Conservation (phyloP, 2,888 invertebrate genomes). For the Epistrophella euchroma region DNA sequence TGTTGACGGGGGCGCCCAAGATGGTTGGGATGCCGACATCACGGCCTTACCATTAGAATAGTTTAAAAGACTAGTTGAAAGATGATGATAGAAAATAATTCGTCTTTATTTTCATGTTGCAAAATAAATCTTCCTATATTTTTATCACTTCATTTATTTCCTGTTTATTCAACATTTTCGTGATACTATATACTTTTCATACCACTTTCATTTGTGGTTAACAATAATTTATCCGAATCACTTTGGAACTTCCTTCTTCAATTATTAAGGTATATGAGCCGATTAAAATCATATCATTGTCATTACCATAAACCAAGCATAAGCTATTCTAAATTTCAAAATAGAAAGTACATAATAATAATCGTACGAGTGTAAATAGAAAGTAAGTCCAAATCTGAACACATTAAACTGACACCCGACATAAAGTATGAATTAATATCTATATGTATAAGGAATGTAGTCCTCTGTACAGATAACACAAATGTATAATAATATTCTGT, state of each 20-base stretch:
- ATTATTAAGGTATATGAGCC: neutral
- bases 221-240: neutral
- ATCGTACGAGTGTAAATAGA: neutral
- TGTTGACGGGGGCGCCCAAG: too few relatives aligned
- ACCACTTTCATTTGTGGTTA: neutral
- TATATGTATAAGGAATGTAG: constrained; percentile 1
- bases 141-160: too few relatives aligned
- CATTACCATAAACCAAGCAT: constrained; percentile 1
- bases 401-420: constrained; percentile 26
- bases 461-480: constrained; percentile 39
- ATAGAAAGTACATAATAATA: constrained; percentile 18
- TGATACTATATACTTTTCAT: too few relatives aligned
- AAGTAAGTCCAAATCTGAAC: constrained; percentile 33
- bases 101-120: too few relatives aligned
- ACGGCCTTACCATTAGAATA: too few relatives aligned
- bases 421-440: constrained; percentile 40
- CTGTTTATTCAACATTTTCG: too few relatives aligned
- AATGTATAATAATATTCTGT: constrained; percentile 31
- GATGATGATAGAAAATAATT: too few relatives aligned
- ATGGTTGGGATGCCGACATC: too few relatives aligned
- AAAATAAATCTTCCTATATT: too few relatives aligned
- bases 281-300: constrained; percentile 7
- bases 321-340: neutral
- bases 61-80: too few relatives aligned
- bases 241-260: neutral